Conservation (phyloP, 35 echinoderm and acorn worm genomes). For the Eucidaris tribuloides region DNA sequence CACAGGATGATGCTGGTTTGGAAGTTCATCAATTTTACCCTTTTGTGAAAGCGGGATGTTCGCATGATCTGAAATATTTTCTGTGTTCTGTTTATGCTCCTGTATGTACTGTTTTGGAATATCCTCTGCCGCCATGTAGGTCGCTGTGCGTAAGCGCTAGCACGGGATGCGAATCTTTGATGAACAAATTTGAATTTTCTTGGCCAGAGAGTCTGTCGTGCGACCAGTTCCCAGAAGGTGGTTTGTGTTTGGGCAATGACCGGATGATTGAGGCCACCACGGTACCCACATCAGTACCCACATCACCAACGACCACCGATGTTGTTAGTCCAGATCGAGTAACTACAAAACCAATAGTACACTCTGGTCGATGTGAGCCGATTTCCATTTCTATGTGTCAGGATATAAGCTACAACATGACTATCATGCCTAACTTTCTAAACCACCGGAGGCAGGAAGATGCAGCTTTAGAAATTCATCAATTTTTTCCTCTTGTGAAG, state of each 20-base stretch:
- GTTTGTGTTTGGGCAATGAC: conserved; percentile 86
- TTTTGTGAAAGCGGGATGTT: conserved; percentile 92
- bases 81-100: conserved; percentile 97
- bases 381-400: too few relatives aligned
- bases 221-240: conserved; percentile 75
- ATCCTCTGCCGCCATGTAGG: conserved; percentile 77
- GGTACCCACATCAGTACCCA: too few relatives aligned
- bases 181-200: conserved; percentile 96
- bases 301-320: too few relatives aligned
- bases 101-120: conserved; percentile 67
- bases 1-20: conserved; percentile 88
- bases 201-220: conserved; percentile 88
- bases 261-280: too few relatives aligned
- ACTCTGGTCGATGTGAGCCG: too few relatives aligned
- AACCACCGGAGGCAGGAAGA: conserved; percentile 92
- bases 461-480: conserved; percentile 88
- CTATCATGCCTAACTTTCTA: conserved; percentile 93
- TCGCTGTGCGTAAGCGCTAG: conserved; percentile 80
- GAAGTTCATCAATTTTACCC: conserved; percentile 98
- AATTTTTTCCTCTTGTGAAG: conserved; percentile 96
- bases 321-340: too few relatives aligned
- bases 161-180: conserved; percentile 84
- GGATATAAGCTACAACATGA: conserved; percentile 91
- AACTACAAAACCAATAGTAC: too few relatives aligned
- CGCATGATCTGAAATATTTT: conserved; percentile 89